These are phyloP conservation scores for Sciurus carolinensis DNA, from an alignment of 2,797 vertebrate species.

Conservation along the genomic window DNA sequence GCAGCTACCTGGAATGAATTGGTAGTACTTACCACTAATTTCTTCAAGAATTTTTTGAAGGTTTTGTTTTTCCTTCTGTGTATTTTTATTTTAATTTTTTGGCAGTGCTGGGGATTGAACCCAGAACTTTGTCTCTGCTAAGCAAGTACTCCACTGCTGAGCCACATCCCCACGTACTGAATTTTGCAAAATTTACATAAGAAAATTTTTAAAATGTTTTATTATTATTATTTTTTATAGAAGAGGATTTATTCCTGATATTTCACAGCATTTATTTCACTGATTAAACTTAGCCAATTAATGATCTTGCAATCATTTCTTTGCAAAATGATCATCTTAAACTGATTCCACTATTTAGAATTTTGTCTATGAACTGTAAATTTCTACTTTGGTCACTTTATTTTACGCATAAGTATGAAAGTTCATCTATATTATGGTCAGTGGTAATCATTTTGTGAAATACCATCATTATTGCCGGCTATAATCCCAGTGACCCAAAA, in stretches of 20 bases:
- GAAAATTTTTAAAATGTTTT: conserved; percentile 36
- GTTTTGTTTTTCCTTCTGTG: too few relatives aligned
- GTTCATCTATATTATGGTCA: conserved; percentile 3
- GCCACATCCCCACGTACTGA: not conserved
- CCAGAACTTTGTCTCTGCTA: too few relatives aligned
- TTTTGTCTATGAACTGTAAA: not conserved
- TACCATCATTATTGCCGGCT: too few relatives aligned
- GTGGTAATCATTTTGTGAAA: conserved; percentile 43
- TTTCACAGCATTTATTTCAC: not conserved
- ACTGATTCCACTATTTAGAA: not conserved
- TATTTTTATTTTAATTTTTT: too few relatives aligned
- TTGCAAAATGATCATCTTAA: conserved; percentile 68
- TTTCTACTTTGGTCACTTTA: conserved; percentile 45
- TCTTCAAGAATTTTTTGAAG: too few relatives aligned
- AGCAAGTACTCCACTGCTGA: too few relatives aligned
- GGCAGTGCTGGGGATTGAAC: too few relatives aligned
- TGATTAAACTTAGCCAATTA: not conserved
- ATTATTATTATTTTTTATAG: not conserved
- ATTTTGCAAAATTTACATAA: not conserved
- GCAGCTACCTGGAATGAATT: not conserved
- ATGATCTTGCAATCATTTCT: conserved; percentile 35
- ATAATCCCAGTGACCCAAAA: too few relatives aligned
- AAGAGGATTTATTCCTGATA: not conserved
- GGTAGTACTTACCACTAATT: not conserved
- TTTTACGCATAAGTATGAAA: conserved; percentile 50